Conservation (phyloP, 2,888 invertebrate genomes). For the Theodoxus fluviatilis region DNA sequence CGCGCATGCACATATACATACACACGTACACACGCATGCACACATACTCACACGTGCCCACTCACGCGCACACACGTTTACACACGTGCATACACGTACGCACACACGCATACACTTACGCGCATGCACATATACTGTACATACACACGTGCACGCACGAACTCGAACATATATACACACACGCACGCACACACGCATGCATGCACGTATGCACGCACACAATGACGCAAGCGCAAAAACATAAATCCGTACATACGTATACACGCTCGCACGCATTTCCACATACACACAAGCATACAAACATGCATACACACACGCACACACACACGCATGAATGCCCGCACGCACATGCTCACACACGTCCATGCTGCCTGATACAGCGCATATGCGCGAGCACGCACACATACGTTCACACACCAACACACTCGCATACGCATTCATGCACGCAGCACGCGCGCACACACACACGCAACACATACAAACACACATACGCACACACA, state of each 20-base stretch:
- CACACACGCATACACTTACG: not conserved
- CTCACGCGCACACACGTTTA: not conserved
- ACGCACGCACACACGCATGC: constrained; percentile 6
- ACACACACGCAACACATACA: constrained; percentile 1
- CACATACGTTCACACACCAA: not conserved
- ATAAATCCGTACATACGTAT: not conserved
- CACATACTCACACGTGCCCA: not conserved
- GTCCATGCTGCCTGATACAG: no score
- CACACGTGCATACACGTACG: not conserved
- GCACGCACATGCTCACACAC: not conserved
- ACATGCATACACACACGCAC: not conserved
- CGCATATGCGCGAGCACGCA: not conserved
- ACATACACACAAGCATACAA: not conserved
- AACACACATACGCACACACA: constrained; percentile 3
- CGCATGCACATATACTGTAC: not conserved
- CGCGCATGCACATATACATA: not conserved
- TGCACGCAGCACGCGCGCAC: not conserved
- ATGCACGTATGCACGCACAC: no score
- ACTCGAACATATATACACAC: not conserved
- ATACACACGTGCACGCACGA: not conserved
- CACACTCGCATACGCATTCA: not conserved
- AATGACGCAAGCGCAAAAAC: not conserved
- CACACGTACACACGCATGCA: not conserved
- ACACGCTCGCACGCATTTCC: not conserved
- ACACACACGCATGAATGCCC: not conserved